Evolutionary conservation across 2,797 vertebrate genomes (phyloP).

Genomic region (Glossophaga mutica): DNA sequence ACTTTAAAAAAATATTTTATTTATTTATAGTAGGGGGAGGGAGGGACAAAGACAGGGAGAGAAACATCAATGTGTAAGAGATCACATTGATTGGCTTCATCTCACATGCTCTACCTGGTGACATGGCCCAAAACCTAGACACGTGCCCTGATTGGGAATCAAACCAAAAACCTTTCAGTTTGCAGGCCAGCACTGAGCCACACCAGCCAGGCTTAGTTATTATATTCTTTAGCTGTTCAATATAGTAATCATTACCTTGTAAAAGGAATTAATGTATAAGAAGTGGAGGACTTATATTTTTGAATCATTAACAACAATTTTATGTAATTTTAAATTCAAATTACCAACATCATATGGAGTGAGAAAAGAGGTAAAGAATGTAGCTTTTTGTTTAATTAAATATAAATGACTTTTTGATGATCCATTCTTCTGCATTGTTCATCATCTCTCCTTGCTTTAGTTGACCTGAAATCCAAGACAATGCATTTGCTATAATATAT

Average conservation of each 20-base stretch:
- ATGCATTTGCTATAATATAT: background rate
- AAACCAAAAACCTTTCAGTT: too few species aligned
- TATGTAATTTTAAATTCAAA: background rate
- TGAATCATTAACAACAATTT: background rate
- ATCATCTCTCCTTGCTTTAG: background rate
- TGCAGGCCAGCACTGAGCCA: too few species aligned
- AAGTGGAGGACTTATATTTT: background rate
- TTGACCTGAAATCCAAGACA: background rate
- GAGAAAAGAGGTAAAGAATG: background rate
- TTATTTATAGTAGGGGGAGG: too few species aligned
- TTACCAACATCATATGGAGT: background rate
- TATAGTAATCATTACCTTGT: background rate
- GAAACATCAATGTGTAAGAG: too few species aligned
- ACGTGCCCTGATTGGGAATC: too few species aligned
- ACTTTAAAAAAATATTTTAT: too few species aligned
- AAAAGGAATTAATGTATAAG: background rate
- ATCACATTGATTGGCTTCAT: too few species aligned
- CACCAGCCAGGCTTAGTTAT: background rate
- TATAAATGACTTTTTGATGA: background rate
- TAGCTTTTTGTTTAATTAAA: background rate
- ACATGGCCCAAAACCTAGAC: too few species aligned
- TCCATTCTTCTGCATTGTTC: background rate
- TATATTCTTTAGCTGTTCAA: background rate
- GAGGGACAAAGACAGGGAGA: too few species aligned
- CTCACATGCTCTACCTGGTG: too few species aligned